Base-by-base conservation (phyloP, 2,113 vertebrate genomes). In the Camelus bactrianus region DNA sequence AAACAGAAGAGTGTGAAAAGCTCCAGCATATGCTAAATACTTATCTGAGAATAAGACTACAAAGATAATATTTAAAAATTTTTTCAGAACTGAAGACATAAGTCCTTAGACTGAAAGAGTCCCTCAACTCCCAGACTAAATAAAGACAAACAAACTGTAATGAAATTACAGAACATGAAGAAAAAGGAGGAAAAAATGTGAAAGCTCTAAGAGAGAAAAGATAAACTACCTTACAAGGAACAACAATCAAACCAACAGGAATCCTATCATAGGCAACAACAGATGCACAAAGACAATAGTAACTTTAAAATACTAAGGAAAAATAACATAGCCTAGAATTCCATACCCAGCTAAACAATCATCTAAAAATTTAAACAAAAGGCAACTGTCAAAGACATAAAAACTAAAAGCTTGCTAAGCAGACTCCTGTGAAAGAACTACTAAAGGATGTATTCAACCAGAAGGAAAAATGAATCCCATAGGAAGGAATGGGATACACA, bases 261-360 rank as follows among this genome's bases (percentile, higher is more conserved):
- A 50, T 84, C 19, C 32, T 1, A 70, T 56, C 2, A 20, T 12
- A 28, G 69, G 67, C 60, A 93, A 50, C 6, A 46, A 88, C 0
- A 91, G 38, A 42, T 89, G 54, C n/a, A 56, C n/a, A 88, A 67
- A 95, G 65, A 95, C 30, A 82, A 52, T 3, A 93, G 35, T 75
- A 58, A 73, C 22, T 72, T 92, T 82, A 85, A 87, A 84, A 56
- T 38, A 76, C 15, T 77, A 60, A 54, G 30, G 42, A 81, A 85
- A 76, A 90, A 42, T 2, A 89, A 38, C 12, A 65, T 86, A 69
- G 32, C 13, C 19, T 77, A 82, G 30, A 94, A 86, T 73, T 93
- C 32, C 42, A 94, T 65, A 83, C 13, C 72, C 56, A 92, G 48
- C 56, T 86, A 82, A 86, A 75, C 11, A 67, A 60, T 81, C 16